These are phyloP conservation scores for Nothoprocta perdicaria DNA, from an alignment of 2,113 vertebrate species.

Conservation along the genomic window DNA sequence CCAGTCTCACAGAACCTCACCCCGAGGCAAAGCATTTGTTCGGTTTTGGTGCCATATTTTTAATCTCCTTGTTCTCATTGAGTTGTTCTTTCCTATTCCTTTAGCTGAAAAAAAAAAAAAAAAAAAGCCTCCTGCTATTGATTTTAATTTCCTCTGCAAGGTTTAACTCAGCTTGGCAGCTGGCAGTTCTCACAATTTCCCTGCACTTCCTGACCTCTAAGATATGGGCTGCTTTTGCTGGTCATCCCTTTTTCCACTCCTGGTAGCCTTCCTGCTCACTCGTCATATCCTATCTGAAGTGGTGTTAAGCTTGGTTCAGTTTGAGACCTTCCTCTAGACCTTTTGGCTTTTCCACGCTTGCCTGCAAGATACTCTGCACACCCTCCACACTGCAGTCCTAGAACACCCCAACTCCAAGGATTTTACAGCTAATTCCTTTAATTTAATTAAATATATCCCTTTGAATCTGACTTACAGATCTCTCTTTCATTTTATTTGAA, in stretches of 20 bases:
- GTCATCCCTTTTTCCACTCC: not conserved
- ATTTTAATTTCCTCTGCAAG: constrained; percentile 42
- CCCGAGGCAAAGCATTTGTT: constrained; percentile 6
- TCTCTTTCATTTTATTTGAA: not conserved
- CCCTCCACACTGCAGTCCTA: not conserved
- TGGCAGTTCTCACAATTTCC: not conserved
- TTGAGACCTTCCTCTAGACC: not conserved
- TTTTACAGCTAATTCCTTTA: not conserved
- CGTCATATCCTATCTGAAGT: not conserved
- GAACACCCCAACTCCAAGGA: not conserved
- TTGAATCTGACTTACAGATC: not conserved
- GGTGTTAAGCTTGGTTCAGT: not conserved
- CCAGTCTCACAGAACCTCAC: not conserved
- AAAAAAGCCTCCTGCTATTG: constrained; percentile 19
- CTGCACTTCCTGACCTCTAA: constrained; percentile 23
- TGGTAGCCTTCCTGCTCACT: not conserved
- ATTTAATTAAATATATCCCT: not conserved
- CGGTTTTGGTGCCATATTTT: constrained; percentile 13
- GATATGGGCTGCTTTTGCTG: not conserved
- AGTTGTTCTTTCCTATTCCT: not conserved
- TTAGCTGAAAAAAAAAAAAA: not conserved
- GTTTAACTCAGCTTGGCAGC: not conserved
- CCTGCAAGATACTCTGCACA: not conserved
- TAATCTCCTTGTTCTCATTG: not conserved
- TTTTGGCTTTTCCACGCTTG: not conserved